Evolutionary conservation across 2,113 vertebrate genomes (phyloP).

Genomic region (Centropus bengalensis): DNA sequence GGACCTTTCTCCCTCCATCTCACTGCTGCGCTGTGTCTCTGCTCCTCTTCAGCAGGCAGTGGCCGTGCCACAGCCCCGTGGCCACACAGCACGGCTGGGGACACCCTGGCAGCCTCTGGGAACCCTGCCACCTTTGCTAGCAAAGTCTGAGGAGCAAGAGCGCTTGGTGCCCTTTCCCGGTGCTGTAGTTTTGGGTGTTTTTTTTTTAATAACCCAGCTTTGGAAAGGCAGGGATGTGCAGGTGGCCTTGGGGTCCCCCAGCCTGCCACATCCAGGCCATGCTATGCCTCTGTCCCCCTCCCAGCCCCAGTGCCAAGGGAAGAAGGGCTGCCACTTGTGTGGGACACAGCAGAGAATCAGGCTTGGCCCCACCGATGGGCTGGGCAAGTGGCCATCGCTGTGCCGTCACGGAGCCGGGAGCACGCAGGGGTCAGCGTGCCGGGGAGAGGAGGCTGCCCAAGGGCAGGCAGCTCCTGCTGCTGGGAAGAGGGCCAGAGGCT

Average conservation of each 20-base stretch:
- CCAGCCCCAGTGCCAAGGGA: fast-evolving
- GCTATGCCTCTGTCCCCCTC: neutral
- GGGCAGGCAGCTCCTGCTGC: neutral
- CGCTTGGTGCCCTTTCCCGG: neutral
- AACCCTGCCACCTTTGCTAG: neutral
- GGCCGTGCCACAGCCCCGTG: neutral
- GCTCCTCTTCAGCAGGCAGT: neutral
- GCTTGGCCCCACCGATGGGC: fast-evolving
- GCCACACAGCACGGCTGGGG: neutral
- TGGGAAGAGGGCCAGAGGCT: neutral
- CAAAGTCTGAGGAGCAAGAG: neutral
- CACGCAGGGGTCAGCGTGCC: neutral
- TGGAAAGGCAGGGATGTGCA: neutral
- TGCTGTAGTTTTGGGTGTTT: neutral
- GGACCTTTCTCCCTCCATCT: neutral
- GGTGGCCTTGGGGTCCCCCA: neutral
- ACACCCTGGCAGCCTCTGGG: fast-evolving
- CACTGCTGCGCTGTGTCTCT: neutral
- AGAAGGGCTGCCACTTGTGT: neutral
- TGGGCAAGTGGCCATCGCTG: neutral
- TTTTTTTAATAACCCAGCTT: neutral
- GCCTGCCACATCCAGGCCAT: neutral
- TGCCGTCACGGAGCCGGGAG: neutral
- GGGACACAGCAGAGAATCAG: fast-evolving
- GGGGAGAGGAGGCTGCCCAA: fast-evolving